Evolutionary conservation across 1,140 invertebrate species (phyloP), one percentile per base, ranked within the genome.

Genomic region (Bombyx mori): DNA sequence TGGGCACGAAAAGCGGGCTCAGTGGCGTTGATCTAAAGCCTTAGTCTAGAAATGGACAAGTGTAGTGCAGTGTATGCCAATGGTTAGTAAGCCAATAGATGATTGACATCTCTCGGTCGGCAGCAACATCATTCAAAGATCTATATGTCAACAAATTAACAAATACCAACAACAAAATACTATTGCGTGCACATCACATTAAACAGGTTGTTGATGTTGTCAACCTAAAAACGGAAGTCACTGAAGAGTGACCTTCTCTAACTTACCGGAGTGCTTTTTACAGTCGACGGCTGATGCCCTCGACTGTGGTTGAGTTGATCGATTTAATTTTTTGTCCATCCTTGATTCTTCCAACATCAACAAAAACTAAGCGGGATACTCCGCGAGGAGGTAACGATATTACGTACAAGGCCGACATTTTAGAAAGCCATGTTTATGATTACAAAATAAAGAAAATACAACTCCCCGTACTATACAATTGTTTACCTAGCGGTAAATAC

Each of bases 381-480:
- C 92, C 92, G 89, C 90, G 89, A 89, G 91, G 91, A 93, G 92
- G 91, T 89, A 89, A 86, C 79, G 88, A 88, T 82, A 78, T 77
- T 88, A 89, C 86, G 83, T 90, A 91, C 89, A 91, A 81, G 79
- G 86, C 86, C 91, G 90, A 92, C 93, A 94, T 94, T 90, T 93
- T 92, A 94, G 90, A 91, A 93, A 93, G 92, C 92, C 93, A 94
- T 94, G 91, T 92, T 92, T 92, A 89, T 88, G 75, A 83, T 35
- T 83, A 80, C 77, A 77, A 81, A 80, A 88, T 79, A 84, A 86
- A 86, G 82, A 88, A 89, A 90, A 56, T 90, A 88, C 83, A 65
- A 54, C 72, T 68, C 70, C 71, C 63, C 63, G 60, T 73, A 58
- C 62, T 74, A 54, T 61, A 71, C 71, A 69, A 73, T 65, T 57